phyloP scores from a whole-genome alignment of 2,888 invertebrate species.

The Hirtodrosophila confusa region DNA sequence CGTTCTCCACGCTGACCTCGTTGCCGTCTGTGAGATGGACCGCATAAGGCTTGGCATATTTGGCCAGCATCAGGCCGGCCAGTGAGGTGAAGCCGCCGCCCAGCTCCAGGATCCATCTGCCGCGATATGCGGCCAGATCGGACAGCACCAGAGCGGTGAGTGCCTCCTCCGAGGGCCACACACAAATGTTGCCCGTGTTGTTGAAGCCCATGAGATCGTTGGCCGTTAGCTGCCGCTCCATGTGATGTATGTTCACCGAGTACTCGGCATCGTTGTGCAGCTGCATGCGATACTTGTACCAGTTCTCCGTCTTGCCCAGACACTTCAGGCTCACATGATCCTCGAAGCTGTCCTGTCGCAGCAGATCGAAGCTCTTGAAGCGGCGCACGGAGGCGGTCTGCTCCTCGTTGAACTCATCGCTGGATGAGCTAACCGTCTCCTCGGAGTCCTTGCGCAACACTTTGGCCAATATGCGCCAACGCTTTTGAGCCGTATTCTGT shows the following conservation, averaged over 20 bases:
- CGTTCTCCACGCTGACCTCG: constrained; percentile 89
- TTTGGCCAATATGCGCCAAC: constrained; percentile 89
- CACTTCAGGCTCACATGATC: constrained; percentile 83
- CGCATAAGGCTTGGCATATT: constrained; percentile 87
- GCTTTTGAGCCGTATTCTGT: constrained; percentile 86
- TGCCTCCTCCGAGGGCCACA: constrained; percentile 92
- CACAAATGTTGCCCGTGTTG: constrained; percentile 91
- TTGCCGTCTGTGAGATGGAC: constrained; percentile 92
- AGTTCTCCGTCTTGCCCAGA: constrained; percentile 85
- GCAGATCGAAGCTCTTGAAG: constrained; percentile 86
- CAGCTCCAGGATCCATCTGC: constrained; percentile 89
- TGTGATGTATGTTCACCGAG: constrained; percentile 86
- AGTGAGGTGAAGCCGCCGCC: constrained; percentile 94
- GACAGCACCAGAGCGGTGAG: constrained; percentile 88
- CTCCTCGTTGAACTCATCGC: constrained; percentile 81
- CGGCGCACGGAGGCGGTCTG: constrained; percentile 86
- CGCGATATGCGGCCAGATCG: constrained; percentile 87
- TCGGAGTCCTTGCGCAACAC: constrained; percentile 85
- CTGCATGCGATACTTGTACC: constrained; percentile 87
- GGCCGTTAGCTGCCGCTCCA: constrained; percentile 87
- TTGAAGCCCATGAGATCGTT: constrained; percentile 92
- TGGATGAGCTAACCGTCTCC: constrained; percentile 82
- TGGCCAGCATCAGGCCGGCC: constrained; percentile 90
- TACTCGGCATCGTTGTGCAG: constrained; percentile 84
- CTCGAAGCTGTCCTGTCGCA: constrained; percentile 85